These are phyloP conservation scores for Masnerella sp. DNA, from an alignment of 2,888 invertebrate species.

Conservation along the genomic window DNA sequence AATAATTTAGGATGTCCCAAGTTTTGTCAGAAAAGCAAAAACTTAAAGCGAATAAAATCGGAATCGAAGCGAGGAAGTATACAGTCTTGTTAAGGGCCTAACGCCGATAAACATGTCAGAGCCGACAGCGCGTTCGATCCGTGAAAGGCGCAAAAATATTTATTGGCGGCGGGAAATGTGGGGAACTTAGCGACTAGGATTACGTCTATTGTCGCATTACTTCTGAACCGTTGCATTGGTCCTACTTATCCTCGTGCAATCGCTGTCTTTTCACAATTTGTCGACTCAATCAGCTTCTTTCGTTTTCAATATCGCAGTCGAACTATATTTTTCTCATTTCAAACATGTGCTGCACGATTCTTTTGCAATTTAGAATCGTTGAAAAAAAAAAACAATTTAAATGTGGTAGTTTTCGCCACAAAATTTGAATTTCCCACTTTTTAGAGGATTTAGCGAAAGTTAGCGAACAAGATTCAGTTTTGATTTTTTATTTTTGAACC, in stretches of 20 bases:
- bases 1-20: too few species aligned
- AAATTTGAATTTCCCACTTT: not conserved
- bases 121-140: conserved; percentile 40
- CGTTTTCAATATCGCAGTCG: conserved; percentile 1
- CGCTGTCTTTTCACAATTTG: conserved; percentile 42
- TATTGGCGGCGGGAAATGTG: conserved; percentile 56
- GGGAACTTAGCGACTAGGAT: conserved; percentile 48
- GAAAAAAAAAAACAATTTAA: not conserved
- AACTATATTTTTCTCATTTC: conserved; percentile 26
- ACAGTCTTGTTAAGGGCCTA: conserved; percentile 29
- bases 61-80: conserved; percentile 8
- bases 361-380: too few species aligned
- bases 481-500: not conserved
- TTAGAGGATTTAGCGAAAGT: too few species aligned
- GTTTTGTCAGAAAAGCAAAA: not conserved
- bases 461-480: too few species aligned
- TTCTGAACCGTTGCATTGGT: conserved; percentile 70
- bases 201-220: conserved; percentile 67
- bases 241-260: conserved; percentile 31
- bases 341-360: conserved; percentile 7
- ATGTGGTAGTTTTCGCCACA: too few species aligned
- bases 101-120: conserved; percentile 63
- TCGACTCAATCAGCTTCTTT: conserved; percentile 44
- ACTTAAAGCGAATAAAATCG: not conserved
- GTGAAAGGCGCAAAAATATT: conserved; percentile 61